Evolutionary conservation across 2,113 vertebrate genomes (phyloP).

Genomic region (Rhinichthys klamathensis): DNA sequence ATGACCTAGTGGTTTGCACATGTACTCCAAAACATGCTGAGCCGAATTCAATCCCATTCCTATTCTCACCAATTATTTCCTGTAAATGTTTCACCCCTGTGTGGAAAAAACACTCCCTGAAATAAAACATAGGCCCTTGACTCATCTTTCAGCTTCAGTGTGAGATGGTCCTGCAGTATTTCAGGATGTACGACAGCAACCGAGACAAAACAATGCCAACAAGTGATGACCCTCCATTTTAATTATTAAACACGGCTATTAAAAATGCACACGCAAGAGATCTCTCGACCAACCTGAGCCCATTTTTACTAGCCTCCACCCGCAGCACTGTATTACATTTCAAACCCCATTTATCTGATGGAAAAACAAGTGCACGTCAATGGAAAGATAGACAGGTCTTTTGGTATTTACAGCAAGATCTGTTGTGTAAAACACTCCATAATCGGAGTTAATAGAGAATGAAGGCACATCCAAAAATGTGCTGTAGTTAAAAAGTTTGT

Average conservation of each 20-base stretch:
- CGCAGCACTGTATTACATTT: conserved; percentile 30
- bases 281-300: conserved; percentile 40
- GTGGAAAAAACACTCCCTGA: not conserved
- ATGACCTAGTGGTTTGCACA: too few relatives aligned
- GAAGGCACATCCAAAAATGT: not conserved
- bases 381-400: not conserved
- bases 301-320: conserved; percentile 30
- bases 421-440: not conserved
- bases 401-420: not conserved
- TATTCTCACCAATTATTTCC: not conserved
- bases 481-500: not conserved
- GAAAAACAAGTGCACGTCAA: conserved; percentile 3
- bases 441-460: not conserved
- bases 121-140: not conserved
- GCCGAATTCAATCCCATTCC: not conserved
- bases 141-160: not conserved
- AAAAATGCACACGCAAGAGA: conserved; percentile 66
- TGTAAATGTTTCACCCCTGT: not conserved
- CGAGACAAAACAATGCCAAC: conserved; percentile 32
- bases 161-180: not conserved
- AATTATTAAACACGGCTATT: conserved; percentile 58
- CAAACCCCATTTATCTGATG: conserved; percentile 10
- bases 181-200: conserved; percentile 1
- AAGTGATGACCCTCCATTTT: conserved; percentile 29
- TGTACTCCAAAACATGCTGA: not conserved